These are phyloP conservation scores for Bostrychus sinensis DNA, from an alignment of 2,113 vertebrate genomes.

Conservation along the genomic window DNA sequence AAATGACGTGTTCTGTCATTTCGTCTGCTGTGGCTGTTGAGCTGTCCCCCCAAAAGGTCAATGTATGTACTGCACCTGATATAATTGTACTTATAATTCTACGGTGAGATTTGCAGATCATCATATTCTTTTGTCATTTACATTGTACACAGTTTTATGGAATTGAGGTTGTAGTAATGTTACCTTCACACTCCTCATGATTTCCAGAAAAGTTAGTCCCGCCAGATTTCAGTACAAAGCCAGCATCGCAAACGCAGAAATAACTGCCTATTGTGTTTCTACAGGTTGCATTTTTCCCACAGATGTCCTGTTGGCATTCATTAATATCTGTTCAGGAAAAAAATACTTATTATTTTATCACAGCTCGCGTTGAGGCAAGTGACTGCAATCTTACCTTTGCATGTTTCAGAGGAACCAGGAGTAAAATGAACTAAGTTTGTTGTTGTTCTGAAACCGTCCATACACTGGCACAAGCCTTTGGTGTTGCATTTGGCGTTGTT, in stretches of 20 bases:
- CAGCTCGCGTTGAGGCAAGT: neutral
- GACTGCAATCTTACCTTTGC: constrained; percentile 36
- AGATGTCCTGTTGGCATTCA: constrained; percentile 43
- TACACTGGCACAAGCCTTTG: constrained; percentile 55
- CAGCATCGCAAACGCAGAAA: constrained; percentile 60
- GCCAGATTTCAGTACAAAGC: constrained; percentile 52
- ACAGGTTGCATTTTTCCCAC: constrained; percentile 58
- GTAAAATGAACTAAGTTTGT: no score
- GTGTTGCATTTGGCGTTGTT: constrained; percentile 35
- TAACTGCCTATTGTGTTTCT: constrained; percentile 50
- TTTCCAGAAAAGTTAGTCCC: constrained; percentile 8
- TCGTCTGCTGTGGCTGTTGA: no score
- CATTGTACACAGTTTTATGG: no score
- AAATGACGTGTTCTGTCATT: no score
- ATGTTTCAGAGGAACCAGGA: fast-evolving
- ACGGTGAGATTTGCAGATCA: no score
- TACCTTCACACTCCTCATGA: constrained; percentile 59
- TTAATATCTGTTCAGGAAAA: constrained; percentile 53
- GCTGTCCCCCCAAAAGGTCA: no score
- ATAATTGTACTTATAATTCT: no score
- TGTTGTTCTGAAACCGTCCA: constrained; percentile 7
- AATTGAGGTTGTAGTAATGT: no score
- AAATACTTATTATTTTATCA: neutral
- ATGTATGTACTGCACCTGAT: no score
- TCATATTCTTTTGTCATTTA: neutral